Evolutionary conservation across 2,797 vertebrate genomes (phyloP).

Genomic region (Propithecus perrieri): DNA sequence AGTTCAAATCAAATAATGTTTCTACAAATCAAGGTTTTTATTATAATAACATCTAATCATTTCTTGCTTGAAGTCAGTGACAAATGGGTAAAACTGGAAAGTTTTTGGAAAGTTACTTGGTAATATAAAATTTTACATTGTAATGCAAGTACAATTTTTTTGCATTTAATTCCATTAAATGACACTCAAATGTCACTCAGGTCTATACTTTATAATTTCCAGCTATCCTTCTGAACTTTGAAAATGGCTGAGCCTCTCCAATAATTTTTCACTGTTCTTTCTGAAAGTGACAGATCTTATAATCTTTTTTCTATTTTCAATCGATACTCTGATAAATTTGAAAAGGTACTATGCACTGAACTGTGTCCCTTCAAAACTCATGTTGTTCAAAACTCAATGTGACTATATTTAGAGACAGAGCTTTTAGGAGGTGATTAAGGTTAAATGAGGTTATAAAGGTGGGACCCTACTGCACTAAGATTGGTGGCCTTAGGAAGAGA

Average conservation of each 20-base stretch:
- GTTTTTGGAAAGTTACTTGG: neutral
- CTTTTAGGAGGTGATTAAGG: neutral
- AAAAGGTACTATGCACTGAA: neutral
- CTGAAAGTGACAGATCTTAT: neutral
- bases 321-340: neutral
- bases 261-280: neutral
- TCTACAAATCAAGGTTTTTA: neutral
- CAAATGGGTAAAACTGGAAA: slow-evolving; percentile 21
- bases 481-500: neutral
- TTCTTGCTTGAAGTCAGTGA: neutral
- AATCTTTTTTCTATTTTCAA: neutral
- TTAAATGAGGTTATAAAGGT: neutral
- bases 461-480: neutral
- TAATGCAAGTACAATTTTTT: neutral
- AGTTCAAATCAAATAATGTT: neutral
- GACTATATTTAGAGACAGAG: neutral
- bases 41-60: neutral
- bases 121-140: neutral
- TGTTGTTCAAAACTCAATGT: too few relatives aligned
- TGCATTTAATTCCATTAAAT: neutral
- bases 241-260: neutral
- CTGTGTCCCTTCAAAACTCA: neutral
- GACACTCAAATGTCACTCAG: neutral
- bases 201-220: neutral
- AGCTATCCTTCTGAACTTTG: neutral